These are phyloP conservation scores for Heliconius hermathena DNA, from an alignment of 1,140 invertebrate genomes.

Conservation along the genomic window DNA sequence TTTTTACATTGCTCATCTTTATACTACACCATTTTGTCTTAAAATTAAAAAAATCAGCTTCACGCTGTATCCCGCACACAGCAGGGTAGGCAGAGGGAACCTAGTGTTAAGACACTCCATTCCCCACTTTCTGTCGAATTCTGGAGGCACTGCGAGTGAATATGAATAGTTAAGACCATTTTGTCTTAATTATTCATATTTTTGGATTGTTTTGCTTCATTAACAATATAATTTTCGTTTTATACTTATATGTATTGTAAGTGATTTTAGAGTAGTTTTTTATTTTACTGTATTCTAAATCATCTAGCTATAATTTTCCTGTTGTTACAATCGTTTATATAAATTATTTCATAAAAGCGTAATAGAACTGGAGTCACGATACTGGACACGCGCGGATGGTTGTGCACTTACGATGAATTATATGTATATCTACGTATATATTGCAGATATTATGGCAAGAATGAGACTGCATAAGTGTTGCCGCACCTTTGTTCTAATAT, in stretches of 20 bases:
- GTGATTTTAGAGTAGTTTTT: not conserved
- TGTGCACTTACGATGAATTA: slow-evolving; percentile 26
- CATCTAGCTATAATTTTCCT: slow-evolving; percentile 37
- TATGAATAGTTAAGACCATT: too few relatives aligned
- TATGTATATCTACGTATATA: not conserved
- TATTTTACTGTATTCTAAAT: slow-evolving; percentile 5
- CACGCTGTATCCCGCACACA: too few relatives aligned
- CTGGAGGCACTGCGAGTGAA: too few relatives aligned
- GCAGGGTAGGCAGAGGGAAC: too few relatives aligned
- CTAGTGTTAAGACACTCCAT: too few relatives aligned
- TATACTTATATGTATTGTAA: not conserved
- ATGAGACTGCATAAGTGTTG: not conserved
- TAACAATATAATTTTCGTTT: not conserved
- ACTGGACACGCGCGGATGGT: slow-evolving; percentile 56
- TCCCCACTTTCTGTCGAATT: too few relatives aligned
- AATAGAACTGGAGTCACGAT: slow-evolving; percentile 57
- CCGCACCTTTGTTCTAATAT: not conserved
- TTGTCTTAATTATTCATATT: not conserved
- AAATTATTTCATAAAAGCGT: slow-evolving; percentile 53
- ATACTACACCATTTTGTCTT: not conserved
- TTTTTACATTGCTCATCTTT: not conserved
- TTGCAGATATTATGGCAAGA: not conserved
- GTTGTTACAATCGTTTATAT: slow-evolving; percentile 47
- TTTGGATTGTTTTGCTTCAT: not conserved
- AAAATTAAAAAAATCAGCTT: too few relatives aligned